A percentile compares a stretch with the other conserved stretches of the same genome.
These are phyloP conservation scores for Leptoteleia sp. DNA, from an alignment of 1,140 invertebrate genomes.

Conservation along the genomic window DNA sequence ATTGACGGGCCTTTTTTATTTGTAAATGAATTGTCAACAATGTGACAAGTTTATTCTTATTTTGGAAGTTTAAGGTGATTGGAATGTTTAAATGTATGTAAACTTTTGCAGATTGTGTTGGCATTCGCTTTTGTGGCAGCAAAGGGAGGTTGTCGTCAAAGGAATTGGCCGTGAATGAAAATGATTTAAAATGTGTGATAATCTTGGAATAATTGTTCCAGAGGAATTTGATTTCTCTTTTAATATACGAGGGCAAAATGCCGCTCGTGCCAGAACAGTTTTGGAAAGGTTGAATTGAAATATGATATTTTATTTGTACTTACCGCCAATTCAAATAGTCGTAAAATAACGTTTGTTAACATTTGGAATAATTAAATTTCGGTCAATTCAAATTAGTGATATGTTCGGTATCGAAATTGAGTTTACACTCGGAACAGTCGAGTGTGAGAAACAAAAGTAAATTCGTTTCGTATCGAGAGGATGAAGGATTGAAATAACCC, in stretches of 20 bases:
- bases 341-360: not conserved
- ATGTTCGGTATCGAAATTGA: not conserved
- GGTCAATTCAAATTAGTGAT: not conserved
- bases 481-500: constrained; percentile 52
- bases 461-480: not conserved
- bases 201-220: constrained; percentile 9
- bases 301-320: constrained; percentile 31
- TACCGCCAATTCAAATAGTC: constrained; percentile 14
- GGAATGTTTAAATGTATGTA: no score
- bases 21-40: no score
- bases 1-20: no score
- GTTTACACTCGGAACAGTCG: not conserved
- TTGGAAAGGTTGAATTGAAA: not conserved
- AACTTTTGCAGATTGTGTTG: no score
- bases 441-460: not conserved
- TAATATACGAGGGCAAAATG: constrained; percentile 31
- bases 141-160: no score
- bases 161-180: no score
- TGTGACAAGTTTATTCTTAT: no score
- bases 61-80: no score
- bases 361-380: not conserved
- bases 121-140: no score
- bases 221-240: constrained; percentile 1
- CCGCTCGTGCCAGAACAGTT: constrained; percentile 20
- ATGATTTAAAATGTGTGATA: constrained; percentile 13